Evolutionary conservation across 2,888 invertebrate species (phyloP).

Genomic region (Erannis defoliaria): DNA sequence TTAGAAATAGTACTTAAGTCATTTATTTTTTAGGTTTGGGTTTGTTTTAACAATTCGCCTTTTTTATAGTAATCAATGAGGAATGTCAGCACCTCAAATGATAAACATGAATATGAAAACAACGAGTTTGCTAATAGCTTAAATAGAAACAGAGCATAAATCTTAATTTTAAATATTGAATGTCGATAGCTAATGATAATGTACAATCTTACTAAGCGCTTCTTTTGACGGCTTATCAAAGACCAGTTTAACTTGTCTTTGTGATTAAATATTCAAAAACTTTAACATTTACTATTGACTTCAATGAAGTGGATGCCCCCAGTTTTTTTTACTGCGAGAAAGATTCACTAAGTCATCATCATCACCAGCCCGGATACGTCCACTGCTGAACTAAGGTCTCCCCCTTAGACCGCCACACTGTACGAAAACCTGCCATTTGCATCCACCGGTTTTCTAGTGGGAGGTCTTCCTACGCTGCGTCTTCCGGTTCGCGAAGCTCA

Average conservation of each 20-base stretch:
- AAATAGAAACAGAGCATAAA: conserved; percentile 43
- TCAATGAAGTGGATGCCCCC: neutral
- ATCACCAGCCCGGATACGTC: no score
- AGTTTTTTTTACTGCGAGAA: neutral
- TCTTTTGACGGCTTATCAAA: conserved; percentile 41
- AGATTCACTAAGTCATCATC: no score
- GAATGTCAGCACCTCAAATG: conserved; percentile 42
- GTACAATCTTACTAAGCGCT: conserved; percentile 45
- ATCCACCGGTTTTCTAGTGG: no score
- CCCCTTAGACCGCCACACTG: no score
- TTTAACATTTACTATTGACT: neutral
- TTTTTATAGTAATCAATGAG: conserved; percentile 43
- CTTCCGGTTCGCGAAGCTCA: no score
- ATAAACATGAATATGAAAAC: conserved; percentile 28
- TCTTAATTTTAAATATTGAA: conserved; percentile 46
- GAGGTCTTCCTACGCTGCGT: no score
- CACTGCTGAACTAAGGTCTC: no score
- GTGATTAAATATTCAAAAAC: conserved; percentile 26
- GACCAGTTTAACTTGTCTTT: conserved; percentile 39
- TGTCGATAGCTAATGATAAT: conserved; percentile 47
- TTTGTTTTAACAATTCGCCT: conserved; percentile 32
- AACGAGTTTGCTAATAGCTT: conserved; percentile 36
- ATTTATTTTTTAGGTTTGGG: neutral
- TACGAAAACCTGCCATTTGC: no score
- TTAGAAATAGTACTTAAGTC: neutral